Evolutionary conservation across 2,888 invertebrate genomes (phyloP).

Genomic region (Ptychoptera contaminata): DNA sequence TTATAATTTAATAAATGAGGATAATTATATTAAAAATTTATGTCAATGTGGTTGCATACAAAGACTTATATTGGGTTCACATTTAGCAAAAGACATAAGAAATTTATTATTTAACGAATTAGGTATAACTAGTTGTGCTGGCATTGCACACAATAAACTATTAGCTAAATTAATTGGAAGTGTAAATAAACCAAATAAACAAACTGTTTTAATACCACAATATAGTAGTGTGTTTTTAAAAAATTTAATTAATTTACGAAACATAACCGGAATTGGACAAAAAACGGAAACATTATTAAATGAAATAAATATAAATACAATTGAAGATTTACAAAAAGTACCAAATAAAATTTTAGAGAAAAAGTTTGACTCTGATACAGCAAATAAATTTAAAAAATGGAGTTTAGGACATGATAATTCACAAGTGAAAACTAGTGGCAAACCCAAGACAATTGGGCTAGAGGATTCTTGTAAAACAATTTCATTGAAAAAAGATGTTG

Average conservation of each 20-base stretch:
- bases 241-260: conserved; percentile 41
- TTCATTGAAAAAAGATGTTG: conserved; percentile 55
- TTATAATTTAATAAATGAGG: too few relatives aligned
- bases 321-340: conserved; percentile 49
- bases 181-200: conserved; percentile 65
- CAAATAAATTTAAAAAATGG: conserved; percentile 49
- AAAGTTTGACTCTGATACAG: conserved; percentile 50
- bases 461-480: conserved; percentile 66
- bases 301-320: conserved; percentile 46
- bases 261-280: conserved; percentile 62
- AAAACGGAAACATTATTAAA: conserved; percentile 49
- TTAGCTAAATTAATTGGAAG: conserved; percentile 62
- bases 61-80: conserved; percentile 51
- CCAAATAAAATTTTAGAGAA: conserved; percentile 41
- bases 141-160: conserved; percentile 70
- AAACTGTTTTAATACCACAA: conserved; percentile 61
- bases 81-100: conserved; percentile 62
- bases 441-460: conserved; percentile 62
- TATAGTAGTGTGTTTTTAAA: conserved; percentile 48
- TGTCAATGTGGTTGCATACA: conserved; percentile 63
- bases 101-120: conserved; percentile 48
- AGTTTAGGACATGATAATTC: conserved; percentile 60
- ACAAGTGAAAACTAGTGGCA: conserved; percentile 55
- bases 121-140: conserved; percentile 65
- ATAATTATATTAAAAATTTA: conserved; percentile 31